Conservation (phyloP, 2,888 invertebrate genomes). For the Agapetus fuscipes region DNA sequence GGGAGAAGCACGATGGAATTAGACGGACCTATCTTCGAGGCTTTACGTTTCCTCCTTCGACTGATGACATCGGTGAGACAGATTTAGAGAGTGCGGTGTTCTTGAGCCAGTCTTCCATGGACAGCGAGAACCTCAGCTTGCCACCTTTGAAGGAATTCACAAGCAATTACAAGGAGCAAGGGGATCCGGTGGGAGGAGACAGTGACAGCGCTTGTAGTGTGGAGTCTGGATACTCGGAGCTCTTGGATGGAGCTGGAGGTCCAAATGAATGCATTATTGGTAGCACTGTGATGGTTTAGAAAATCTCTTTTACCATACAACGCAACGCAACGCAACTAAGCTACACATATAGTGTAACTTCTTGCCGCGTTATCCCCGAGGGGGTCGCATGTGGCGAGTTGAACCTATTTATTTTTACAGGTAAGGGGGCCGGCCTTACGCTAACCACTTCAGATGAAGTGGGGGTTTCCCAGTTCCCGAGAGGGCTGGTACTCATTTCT, state of each 20-base stretch:
- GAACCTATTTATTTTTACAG: too few relatives aligned
- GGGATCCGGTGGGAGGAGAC: slow-evolving; percentile 45
- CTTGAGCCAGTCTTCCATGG: slow-evolving; percentile 29
- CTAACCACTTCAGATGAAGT: too few relatives aligned
- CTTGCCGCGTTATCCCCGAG: too few relatives aligned
- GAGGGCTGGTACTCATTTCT: too few relatives aligned
- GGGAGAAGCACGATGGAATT: slow-evolving; percentile 31
- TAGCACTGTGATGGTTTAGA: slow-evolving; percentile 42
- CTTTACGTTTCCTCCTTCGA: slow-evolving; percentile 39
- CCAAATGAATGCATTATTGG: slow-evolving; percentile 40
- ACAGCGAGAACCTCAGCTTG: slow-evolving; percentile 25
- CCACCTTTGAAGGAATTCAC: slow-evolving; percentile 26
- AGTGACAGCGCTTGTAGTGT: slow-evolving; percentile 79
- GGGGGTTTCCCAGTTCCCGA: too few relatives aligned
- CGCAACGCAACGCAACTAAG: too few relatives aligned
- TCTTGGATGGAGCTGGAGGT: slow-evolving; percentile 38
- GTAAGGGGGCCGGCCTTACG: too few relatives aligned
- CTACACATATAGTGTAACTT: too few relatives aligned
- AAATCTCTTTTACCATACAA: too few relatives aligned
- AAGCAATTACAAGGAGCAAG: slow-evolving; percentile 36
- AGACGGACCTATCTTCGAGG: slow-evolving; percentile 30
- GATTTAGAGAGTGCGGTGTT: slow-evolving; percentile 33
- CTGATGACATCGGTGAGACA: slow-evolving; percentile 29
- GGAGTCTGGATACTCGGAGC: slow-evolving; percentile 85
- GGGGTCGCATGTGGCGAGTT: too few relatives aligned